Base-by-base conservation (phyloP, 2,888 invertebrate genomes). In the Beris morrisii region DNA sequence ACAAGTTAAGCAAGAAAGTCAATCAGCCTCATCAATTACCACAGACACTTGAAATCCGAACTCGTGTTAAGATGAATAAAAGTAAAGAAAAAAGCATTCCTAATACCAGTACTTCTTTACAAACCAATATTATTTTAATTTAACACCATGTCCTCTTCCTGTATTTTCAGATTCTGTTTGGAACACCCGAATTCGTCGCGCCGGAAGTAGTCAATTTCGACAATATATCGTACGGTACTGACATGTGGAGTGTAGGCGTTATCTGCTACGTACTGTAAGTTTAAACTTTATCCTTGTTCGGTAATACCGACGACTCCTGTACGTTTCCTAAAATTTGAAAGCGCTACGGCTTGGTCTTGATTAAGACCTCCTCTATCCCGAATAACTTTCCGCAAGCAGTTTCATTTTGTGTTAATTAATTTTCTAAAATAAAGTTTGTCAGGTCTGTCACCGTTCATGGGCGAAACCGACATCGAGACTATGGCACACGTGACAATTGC, bases 131-230 rank as follows among this genome's bases (percentile, higher is more conserved):
- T 22, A 22, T 3, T 22, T 22, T 22, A 22, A 22, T 22, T 22
- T 22, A 22, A 22, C n/a, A 22, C 22, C 1, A 2, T 1, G 22
- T 22, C 3, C 1, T 56, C 58, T 38, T 32, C 32, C 38, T 9
- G 32, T 43, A n/a, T 61, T 55, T 65, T 22, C 69, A 80, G 80
- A 95, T 97, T 4, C 83, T 97, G 63, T 97, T 97, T 77, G 99
- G 98, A 1, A 99, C 99, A 0, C 98, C 98, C 0, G 99, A 99
- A 83, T 99, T 99, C 78, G 97, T 97, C 58, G 97, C 97, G 0
- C 98, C 98, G 0, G 98, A 99, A 85, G 96, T 98, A 31, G 95
- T 99, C 48, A 98, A 97, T 84, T 99, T 97, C 81, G 98, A 99
- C 78, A 91, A 92, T 76, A 95, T 99, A 74, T 92, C 93, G 66